A percentile compares a stretch with the other conserved stretches of the same genome.
These are phyloP conservation scores for Acanthococcus lagerstroemiae DNA, from an alignment of 2,888 invertebrate species.

Conservation along the genomic window DNA sequence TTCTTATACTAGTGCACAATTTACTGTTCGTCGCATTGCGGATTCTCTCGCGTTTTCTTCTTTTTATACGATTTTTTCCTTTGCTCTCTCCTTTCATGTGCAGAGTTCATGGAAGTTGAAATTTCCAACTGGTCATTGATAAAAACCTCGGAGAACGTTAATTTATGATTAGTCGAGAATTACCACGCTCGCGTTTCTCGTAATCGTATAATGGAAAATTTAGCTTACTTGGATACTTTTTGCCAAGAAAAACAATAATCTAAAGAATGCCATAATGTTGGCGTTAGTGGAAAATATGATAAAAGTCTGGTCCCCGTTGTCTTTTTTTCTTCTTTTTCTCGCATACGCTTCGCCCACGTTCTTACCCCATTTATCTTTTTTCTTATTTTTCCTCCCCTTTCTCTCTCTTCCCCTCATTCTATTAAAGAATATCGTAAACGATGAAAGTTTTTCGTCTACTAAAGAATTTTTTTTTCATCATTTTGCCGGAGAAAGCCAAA, in stretches of 20 bases:
- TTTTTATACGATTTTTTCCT: no score
- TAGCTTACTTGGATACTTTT: constrained; percentile 24
- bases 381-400: neutral
- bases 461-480: no score
- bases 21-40: neutral
- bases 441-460: neutral
- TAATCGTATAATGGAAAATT: constrained; percentile 29
- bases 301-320: no score
- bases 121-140: neutral
- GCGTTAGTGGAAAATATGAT: neutral
- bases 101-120: no score
- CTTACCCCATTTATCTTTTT: neutral
- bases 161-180: neutral
- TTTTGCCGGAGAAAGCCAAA: no score
- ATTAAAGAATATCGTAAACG: neutral
- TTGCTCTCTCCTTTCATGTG: neutral
- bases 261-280: no score
- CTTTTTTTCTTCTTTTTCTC: neutral
- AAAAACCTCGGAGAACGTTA: neutral
- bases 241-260: constrained; percentile 30
- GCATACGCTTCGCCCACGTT: neutral
- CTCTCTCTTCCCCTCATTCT: neutral
- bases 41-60: neutral
- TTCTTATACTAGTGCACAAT: neutral
- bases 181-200: constrained; percentile 6